Evolutionary conservation across 2,797 vertebrate species (phyloP).

Genomic region (Chiropotes sagulatus): DNA sequence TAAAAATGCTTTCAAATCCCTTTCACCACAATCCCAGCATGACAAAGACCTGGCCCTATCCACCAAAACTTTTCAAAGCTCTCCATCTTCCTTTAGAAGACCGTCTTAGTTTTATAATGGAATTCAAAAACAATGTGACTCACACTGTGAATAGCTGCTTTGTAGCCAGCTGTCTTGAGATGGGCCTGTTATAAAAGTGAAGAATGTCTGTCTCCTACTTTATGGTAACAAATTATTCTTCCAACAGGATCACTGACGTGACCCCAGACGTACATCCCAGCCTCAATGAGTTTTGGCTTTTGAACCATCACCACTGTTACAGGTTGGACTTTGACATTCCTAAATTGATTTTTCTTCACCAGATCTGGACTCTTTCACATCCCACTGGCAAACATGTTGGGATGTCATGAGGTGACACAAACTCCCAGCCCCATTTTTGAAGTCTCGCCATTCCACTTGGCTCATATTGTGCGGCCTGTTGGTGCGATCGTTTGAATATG

Average conservation of each 20-base stretch:
- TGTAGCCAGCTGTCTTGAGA: not conserved
- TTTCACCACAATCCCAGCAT: not conserved
- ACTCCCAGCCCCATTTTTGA: not conserved
- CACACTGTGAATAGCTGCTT: not conserved
- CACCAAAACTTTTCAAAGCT: slow-evolving; percentile 21
- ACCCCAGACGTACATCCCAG: not conserved
- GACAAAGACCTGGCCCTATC: not conserved
- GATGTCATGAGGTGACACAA: not conserved
- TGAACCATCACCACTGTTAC: rapidly evolving
- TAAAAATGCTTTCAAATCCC: slow-evolving; percentile 1
- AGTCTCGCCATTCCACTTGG: not conserved
- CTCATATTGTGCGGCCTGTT: rapidly evolving
- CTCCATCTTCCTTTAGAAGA: slow-evolving; percentile 15
- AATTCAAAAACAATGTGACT: not conserved
- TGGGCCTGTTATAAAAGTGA: not conserved
- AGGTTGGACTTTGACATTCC: not conserved
- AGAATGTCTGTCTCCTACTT: not conserved
- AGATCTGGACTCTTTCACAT: not conserved
- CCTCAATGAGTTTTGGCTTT: not conserved
- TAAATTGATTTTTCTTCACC: not conserved
- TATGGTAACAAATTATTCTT: not conserved
- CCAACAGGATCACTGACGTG: not conserved
- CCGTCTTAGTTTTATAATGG: slow-evolving; percentile 1
- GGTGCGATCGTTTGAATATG: not conserved
- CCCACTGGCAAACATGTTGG: not conserved